These are phyloP conservation scores for Halisarca cf. caerulea DNA, from an alignment of 37 sponge, comb jelly and placozoan genomes.

Conservation along the genomic window DNA sequence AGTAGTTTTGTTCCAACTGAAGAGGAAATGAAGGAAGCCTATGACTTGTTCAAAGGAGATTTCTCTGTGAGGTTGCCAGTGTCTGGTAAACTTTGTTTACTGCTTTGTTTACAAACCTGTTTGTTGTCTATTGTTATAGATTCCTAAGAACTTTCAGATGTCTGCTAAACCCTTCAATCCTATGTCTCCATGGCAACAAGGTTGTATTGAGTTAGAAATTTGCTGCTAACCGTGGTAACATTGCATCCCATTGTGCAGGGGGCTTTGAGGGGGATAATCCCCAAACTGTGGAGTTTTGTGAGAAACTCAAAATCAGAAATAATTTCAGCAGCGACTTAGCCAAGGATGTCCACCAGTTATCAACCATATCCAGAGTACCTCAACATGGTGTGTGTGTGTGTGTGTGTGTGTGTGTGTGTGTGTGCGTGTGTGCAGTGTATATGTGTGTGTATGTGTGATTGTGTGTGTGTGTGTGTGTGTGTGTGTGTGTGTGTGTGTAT, in stretches of 20 bases:
- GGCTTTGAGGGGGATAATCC: constrained; percentile 49
- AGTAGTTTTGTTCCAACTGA: constrained; percentile 27
- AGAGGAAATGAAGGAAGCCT: constrained; percentile 39
- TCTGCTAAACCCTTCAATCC: constrained; percentile 33
- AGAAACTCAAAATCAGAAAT: constrained; percentile 66
- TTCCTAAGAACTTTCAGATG: constrained; percentile 47
- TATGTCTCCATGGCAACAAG: not conserved
- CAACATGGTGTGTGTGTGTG: constrained; percentile 4
- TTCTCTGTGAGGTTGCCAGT: constrained; percentile 30
- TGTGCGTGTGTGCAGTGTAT: not conserved
- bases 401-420: constrained; percentile 16
- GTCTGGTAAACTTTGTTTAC: not conserved
- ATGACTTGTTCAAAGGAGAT: constrained; percentile 32
- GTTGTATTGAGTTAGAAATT: not conserved
- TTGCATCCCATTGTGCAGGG: not conserved
- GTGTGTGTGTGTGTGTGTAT: constrained; percentile 17
- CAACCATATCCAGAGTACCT: not conserved
- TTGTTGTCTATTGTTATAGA: not conserved
- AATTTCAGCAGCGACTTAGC: too few relatives aligned
- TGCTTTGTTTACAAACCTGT: not conserved
- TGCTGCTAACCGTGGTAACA: not conserved
- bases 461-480: constrained; percentile 1
- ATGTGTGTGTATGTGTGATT: not conserved
- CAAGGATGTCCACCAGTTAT: not conserved
- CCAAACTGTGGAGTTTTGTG: constrained; percentile 75